Evolutionary conservation across 2,797 vertebrate species (phyloP).

Genomic region (Nannoperca australis): DNA sequence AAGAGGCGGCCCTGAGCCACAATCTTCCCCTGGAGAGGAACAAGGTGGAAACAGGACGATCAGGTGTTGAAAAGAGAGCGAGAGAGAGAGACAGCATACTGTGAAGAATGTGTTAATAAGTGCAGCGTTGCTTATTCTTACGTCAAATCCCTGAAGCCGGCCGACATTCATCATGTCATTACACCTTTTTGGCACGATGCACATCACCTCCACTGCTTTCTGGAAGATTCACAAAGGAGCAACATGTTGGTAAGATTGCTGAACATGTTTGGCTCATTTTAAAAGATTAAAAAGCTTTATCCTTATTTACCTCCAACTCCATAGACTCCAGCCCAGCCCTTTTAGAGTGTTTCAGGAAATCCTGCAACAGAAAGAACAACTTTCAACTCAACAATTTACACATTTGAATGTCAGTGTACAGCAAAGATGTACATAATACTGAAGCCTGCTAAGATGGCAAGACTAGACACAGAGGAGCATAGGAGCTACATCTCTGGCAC

Average conservation of each 20-base stretch:
- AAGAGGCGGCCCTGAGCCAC: constrained; percentile 97
- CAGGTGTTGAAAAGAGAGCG: neutral
- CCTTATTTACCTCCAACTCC: constrained; percentile 91
- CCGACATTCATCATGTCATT: constrained; percentile 99
- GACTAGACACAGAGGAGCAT: neutral
- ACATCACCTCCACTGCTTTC: constrained; percentile 99
- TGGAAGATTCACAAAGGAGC: constrained; percentile 63
- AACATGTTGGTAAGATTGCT: neutral
- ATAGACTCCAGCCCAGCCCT: constrained; percentile 93
- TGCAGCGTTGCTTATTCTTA: constrained; percentile 75
- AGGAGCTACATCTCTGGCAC: constrained; percentile 19
- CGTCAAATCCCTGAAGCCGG: constrained; percentile 97
- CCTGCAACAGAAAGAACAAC: constrained; percentile 79
- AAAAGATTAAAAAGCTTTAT: neutral
- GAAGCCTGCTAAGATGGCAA: neutral
- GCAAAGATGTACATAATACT: neutral
- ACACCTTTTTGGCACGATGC: constrained; percentile 96
- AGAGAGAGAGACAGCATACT: neutral
- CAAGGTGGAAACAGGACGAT: neutral
- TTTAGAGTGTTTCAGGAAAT: constrained; percentile 96
- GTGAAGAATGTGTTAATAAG: neutral
- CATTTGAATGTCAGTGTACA: neutral
- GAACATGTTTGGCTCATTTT: neutral
- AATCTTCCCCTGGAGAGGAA: constrained; percentile 92
- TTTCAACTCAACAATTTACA: neutral